These are phyloP conservation scores for Drosophila ohnishii DNA, from an alignment of 1,140 invertebrate genomes.

Conservation along the genomic window DNA sequence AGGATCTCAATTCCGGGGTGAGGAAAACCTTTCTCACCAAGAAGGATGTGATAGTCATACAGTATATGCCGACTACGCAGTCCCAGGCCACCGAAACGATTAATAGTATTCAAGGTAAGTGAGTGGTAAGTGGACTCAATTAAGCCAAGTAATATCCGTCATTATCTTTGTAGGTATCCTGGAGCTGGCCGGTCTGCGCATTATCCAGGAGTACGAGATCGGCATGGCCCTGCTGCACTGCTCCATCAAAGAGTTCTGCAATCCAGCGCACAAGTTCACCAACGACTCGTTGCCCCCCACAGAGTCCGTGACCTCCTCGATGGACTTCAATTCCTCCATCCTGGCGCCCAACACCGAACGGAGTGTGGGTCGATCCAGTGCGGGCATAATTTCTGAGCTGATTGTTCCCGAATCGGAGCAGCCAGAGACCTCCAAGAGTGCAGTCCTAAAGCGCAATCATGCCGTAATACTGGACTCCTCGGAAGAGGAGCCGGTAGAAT, in stretches of 20 bases:
- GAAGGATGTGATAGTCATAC: constrained; percentile 84
- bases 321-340: constrained; percentile 51
- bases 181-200: constrained; percentile 84
- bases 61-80: constrained; percentile 82
- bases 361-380: constrained; percentile 11
- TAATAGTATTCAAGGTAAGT: constrained; percentile 83
- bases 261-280: constrained; percentile 85
- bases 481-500: constrained; percentile 43
- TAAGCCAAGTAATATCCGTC: background rate
- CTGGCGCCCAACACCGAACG: constrained; percentile 56
- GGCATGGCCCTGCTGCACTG: constrained; percentile 87
- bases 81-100: constrained; percentile 84
- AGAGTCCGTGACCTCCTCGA: constrained; percentile 50
- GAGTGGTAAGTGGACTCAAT: constrained; percentile 16
- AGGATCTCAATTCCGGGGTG: constrained; percentile 83
- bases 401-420: constrained; percentile 42
- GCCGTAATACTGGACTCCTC: constrained; percentile 41
- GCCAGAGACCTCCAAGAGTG: background rate
- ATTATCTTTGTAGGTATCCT: constrained; percentile 76
- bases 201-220: constrained; percentile 87
- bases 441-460: constrained; percentile 17
- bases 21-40: constrained; percentile 83
- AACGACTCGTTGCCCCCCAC: constrained; percentile 58
- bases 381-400: constrained; percentile 19
- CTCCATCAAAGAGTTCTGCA: constrained; percentile 87